Evolutionary conservation across 2,113 vertebrate species (phyloP).

Genomic region (Zosterops borbonicus): DNA sequence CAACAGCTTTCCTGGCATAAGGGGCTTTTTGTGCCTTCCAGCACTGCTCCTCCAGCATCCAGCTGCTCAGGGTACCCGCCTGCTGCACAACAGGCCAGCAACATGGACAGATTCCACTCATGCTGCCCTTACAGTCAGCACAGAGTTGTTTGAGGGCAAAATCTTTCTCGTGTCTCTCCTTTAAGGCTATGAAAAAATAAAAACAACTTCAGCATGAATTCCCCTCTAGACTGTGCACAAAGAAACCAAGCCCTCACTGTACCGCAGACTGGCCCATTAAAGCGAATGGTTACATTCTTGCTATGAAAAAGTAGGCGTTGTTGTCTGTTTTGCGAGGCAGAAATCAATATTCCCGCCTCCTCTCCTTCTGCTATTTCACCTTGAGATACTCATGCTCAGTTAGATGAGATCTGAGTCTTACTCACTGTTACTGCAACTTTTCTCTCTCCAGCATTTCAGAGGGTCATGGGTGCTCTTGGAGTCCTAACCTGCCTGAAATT

Average conservation of each 20-base stretch:
- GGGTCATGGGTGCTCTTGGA: neutral
- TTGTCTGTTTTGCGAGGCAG: conserved; percentile 65
- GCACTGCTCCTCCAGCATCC: neutral
- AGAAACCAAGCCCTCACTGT: conserved; percentile 21
- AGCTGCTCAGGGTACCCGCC: neutral
- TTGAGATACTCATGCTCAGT: conserved; percentile 47
- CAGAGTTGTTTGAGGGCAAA: neutral
- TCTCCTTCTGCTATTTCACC: conserved; percentile 62
- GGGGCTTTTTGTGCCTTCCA: conserved; percentile 4
- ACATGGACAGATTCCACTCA: neutral
- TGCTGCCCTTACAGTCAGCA: neutral
- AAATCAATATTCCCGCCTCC: conserved; percentile 64
- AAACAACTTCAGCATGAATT: conserved; percentile 16
- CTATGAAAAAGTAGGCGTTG: conserved; percentile 60
- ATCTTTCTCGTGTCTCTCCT: neutral
- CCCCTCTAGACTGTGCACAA: neutral
- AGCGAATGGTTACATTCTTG: conserved; percentile 41
- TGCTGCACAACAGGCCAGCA: neutral
- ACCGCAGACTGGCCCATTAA: conserved; percentile 23
- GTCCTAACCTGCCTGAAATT: conserved; percentile 19
- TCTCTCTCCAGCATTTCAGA: conserved; percentile 19
- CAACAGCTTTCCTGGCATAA: neutral
- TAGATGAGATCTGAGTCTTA: conserved; percentile 50
- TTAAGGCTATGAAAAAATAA: neutral
- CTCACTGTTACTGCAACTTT: conserved; percentile 27